These are phyloP conservation scores for Muscicapa comitata DNA, from an alignment of 2,797 vertebrate species.

Conservation along the genomic window DNA sequence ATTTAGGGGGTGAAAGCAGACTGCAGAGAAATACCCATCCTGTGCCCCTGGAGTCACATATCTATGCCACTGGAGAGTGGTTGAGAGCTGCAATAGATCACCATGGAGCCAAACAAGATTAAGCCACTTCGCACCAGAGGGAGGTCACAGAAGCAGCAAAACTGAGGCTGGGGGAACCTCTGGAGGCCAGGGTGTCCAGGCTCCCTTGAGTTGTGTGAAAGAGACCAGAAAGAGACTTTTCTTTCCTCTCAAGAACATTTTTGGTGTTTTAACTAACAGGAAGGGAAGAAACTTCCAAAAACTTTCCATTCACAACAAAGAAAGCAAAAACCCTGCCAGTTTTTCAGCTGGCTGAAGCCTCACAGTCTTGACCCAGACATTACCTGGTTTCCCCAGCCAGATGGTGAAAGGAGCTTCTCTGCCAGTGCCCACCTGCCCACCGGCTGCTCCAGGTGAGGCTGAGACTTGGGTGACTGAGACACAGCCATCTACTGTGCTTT, in stretches of 20 bases:
- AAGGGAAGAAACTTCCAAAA: neutral
- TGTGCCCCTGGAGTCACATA: neutral
- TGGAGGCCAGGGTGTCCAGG: neutral
- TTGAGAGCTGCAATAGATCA: neutral
- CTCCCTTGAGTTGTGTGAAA: neutral
- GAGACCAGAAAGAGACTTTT: neutral
- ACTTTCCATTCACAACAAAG: neutral
- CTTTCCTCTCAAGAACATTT: neutral
- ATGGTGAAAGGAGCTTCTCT: neutral
- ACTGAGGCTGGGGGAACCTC: neutral
- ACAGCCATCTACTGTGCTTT: neutral
- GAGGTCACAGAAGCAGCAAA: neutral
- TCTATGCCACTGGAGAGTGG: neutral
- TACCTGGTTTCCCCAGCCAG: neutral
- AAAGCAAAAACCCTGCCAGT: neutral
- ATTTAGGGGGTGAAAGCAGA: neutral
- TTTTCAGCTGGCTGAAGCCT: neutral
- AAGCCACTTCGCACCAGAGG: neutral
- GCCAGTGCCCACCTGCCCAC: neutral
- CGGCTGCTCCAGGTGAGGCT: neutral
- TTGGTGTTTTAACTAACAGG: neutral
- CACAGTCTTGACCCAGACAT: fast-evolving
- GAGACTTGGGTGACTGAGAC: neutral
- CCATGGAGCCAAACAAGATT: neutral
- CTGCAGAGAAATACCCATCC: neutral